Conservation (phyloP, 2,888 invertebrate genomes). For the Tromatobia lineatoria region DNA sequence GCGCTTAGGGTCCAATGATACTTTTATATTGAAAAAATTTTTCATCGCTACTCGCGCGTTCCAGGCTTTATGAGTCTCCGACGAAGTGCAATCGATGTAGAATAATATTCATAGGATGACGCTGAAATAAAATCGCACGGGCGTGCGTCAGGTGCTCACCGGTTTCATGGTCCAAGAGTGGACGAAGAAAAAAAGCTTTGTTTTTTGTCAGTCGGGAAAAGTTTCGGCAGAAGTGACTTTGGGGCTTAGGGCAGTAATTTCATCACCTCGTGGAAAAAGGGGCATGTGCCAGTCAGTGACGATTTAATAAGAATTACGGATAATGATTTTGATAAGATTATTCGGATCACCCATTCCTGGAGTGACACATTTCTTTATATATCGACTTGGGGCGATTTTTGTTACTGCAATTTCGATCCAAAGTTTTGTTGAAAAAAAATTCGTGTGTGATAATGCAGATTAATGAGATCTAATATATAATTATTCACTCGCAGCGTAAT, state of each 20-base stretch:
- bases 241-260: background rate
- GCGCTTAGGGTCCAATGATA: slow-evolving; percentile 53
- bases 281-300: background rate
- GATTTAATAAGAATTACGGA: background rate
- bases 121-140: slow-evolving; percentile 51
- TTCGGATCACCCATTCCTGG: background rate
- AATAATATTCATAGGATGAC: slow-evolving; percentile 58
- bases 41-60: slow-evolving; percentile 38
- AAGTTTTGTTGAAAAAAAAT: no score
- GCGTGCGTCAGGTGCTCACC: slow-evolving; percentile 56
- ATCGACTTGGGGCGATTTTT: no score
- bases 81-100: slow-evolving; percentile 47
- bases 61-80: slow-evolving; percentile 27
- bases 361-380: background rate
- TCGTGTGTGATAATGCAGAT: no score
- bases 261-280: background rate
- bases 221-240: background rate
- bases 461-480: no score
- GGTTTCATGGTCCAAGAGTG: background rate
- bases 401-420: no score
- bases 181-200: background rate
- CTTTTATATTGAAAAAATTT: slow-evolving; percentile 55
- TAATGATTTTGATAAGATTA: background rate
- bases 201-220: slow-evolving; percentile 1
- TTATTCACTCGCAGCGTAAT: no score